Evolutionary conservation across 1,140 invertebrate genomes (phyloP), one percentile per base, ranked within the genome.

Genomic region (Aphidius ervi): DNA sequence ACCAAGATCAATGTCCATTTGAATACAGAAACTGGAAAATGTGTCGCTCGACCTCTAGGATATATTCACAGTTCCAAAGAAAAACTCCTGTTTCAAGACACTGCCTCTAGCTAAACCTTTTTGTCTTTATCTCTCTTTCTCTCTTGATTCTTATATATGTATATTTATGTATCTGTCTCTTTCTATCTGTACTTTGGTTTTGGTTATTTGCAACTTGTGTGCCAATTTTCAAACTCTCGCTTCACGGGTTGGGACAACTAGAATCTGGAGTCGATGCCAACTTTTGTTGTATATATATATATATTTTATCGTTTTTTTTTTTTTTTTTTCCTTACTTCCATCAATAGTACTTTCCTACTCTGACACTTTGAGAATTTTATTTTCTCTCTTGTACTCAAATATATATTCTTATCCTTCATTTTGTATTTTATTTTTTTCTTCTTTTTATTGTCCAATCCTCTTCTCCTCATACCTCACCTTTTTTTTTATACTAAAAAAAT

Each of bases 251-350:
- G 55, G 23, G 69, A 70, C 70, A 68, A 63, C 63, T 67, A 63
- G 73, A 72, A 74, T 70, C 66, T 67, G 64, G 63, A 72, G 65
- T 58, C 72, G 64, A 71, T 73, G 73, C 73, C 70, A 78, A 75
- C 67, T 76, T 72, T 71, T 64, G 57, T 49, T 23, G 52, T 59
- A 46, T 48, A 52, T 50, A 46, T 48, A 52, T 50, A 59, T 52
- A 16, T 16, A 16, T 16, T 40, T 37, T 46, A 52, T 42, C 45
- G 45, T n/a, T 58, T 40, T 40, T 53, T 43, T 43, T 53, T 41
- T 60, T 61, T 50, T 58, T 49, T 57, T 59, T 16, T 16, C 16
- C 16, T 16, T 16, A 16, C 16, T 16, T 16, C 16, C 45, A 57
- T 57, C 47, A 47, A 50, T 60, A 40, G 49, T 41, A 42, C 45